These are phyloP conservation scores for Candidula unifasciata DNA, from an alignment of 2,888 invertebrate species.

Conservation along the genomic window DNA sequence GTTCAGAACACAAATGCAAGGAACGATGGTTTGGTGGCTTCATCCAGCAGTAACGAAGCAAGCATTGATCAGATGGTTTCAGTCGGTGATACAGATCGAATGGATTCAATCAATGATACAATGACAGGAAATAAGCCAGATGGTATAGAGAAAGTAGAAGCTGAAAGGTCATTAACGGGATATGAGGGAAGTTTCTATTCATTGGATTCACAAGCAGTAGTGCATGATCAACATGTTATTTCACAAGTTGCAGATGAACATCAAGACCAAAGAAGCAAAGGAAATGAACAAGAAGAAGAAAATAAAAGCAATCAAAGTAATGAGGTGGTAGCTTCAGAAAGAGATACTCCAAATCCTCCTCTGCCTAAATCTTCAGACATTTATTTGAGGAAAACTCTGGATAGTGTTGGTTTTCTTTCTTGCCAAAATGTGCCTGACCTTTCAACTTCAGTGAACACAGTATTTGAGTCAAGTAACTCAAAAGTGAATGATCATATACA, in stretches of 20 bases:
- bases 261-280: neutral
- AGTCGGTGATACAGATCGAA: no score
- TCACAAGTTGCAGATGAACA: neutral
- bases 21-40: neutral
- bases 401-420: slow-evolving; percentile 37
- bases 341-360: neutral
- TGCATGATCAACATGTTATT: neutral
- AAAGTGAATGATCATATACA: neutral
- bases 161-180: neutral
- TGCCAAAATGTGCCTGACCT: slow-evolving; percentile 45
- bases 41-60: neutral
- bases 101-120: no score
- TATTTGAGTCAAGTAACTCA: neutral
- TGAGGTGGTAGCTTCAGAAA: neutral
- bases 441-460: neutral
- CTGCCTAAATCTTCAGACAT: slow-evolving; percentile 26
- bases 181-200: neutral
- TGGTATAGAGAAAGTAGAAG: neutral
- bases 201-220: neutral
- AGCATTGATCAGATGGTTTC: neutral
- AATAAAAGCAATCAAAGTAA: neutral
- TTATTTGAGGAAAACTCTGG: slow-evolving; percentile 35
- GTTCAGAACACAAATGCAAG: slow-evolving; percentile 9
- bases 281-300: neutral
- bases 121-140: neutral